Base-by-base conservation (phyloP, 2,113 vertebrate genomes). In the Myiopsitta monachus region DNA sequence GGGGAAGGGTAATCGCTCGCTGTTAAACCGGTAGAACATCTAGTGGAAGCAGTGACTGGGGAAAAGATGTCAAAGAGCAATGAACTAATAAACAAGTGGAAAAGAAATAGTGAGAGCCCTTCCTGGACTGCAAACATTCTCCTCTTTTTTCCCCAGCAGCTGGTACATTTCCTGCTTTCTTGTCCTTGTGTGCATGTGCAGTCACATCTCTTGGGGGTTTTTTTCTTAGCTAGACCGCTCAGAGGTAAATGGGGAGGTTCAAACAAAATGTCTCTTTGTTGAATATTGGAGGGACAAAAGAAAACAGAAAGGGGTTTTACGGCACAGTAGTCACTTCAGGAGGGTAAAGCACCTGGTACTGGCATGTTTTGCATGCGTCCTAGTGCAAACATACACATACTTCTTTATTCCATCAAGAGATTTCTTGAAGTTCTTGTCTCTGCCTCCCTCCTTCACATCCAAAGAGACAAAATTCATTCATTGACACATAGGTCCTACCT, bases 81-180 rank as follows among this genome's bases (percentile, higher is more conserved):
- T 68, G 64, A 94, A 84, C 73, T 81, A 91, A 92, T 80, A 90
- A 90, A 87, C 79, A 92, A 4, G 6, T 83, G 73, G 68, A 94
- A 95, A 92, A 94, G 38, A 94, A 86, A 93, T 61, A 68, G 8
- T 22, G 52, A 83, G 55, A 88, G 55, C 27, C 46, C 55, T 94
- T 96, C 85, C 87, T 83, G 87, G 66, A 82, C 67, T 80, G 54
- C 46, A 91, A 83, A n/a, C 82, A 36, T 28, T 80, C 72, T 57
- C 14, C 17, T 82, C 27, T 49, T 67, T 86, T 80, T 67, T 9
- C 31, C 62, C 49, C 27, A 83, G 85, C 75, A 96, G 83, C 75
- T 92, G 85, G 51, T 44, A 78, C 27, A 43, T 94, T 92, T 96
- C 85, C 90, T 96, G 85, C 88, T 90, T 93, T 88, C 94, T 90